A percentile compares a stretch with the other conserved stretches of the same genome.
Evolutionary conservation across 2,888 invertebrate genomes (phyloP).

Genomic region (Prosapia bicincta): DNA sequence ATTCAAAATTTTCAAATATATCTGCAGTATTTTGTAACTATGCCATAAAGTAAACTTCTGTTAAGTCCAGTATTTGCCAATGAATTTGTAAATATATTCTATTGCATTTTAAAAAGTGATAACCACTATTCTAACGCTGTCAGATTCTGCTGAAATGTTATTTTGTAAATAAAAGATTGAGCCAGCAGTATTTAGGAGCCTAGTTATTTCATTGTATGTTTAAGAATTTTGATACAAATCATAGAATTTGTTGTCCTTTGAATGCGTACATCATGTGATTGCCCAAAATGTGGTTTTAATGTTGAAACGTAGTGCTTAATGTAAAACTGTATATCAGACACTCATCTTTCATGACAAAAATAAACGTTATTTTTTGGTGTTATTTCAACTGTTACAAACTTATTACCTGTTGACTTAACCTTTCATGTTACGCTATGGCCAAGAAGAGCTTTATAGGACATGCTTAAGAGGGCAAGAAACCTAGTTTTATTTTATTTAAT

Average conservation of each 20-base stretch:
- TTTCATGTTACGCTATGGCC: too few relatives aligned
- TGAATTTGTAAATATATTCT: too few relatives aligned
- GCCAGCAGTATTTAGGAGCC: neutral
- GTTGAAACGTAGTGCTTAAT: slow-evolving; percentile 3
- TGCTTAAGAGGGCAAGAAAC: too few relatives aligned
- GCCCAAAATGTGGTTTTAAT: neutral
- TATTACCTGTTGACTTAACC: too few relatives aligned
- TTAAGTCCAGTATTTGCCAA: too few relatives aligned
- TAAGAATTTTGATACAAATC: neutral
- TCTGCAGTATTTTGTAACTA: too few relatives aligned
- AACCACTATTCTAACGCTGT: neutral
- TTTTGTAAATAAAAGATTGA: neutral
- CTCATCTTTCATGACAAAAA: slow-evolving; percentile 15
- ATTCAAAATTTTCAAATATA: too few relatives aligned
- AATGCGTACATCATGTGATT: neutral
- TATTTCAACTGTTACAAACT: too few relatives aligned
- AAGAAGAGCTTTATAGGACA: too few relatives aligned
- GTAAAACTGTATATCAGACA: slow-evolving; percentile 23
- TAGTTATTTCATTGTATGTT: neutral
- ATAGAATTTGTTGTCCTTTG: neutral
- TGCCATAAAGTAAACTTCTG: too few relatives aligned
- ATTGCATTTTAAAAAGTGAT: too few relatives aligned
- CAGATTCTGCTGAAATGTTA: neutral
- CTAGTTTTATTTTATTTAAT: too few relatives aligned
- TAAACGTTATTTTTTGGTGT: slow-evolving; percentile 28